Percentiles rank a stretch among this genome's conserved stretches.
These are phyloP conservation scores for Ispidina picta DNA, from an alignment of 2,797 vertebrate species.

Conservation along the genomic window DNA sequence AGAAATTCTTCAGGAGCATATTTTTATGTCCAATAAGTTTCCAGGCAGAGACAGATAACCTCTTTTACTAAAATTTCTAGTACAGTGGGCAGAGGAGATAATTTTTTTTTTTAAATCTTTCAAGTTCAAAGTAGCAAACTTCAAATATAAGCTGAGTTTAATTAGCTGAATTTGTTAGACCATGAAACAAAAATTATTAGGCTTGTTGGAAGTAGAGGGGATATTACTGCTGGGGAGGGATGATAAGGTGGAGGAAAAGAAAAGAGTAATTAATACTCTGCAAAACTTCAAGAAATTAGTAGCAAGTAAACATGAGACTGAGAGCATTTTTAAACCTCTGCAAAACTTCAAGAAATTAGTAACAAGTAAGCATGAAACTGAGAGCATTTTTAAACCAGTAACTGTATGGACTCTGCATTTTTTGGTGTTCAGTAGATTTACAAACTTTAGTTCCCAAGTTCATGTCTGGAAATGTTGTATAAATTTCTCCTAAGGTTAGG, in stretches of 20 bases:
- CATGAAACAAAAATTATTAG: background rate
- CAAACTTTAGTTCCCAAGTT: background rate
- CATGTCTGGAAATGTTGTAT: background rate
- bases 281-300: background rate
- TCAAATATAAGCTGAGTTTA: background rate
- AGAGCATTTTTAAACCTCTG: background rate
- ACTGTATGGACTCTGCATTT: background rate
- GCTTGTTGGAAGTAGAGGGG: background rate
- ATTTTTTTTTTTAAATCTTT: background rate
- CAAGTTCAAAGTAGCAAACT: background rate
- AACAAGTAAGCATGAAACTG: background rate
- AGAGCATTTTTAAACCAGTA: background rate
- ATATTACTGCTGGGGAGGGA: background rate
- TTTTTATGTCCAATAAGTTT: background rate
- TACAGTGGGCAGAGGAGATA: background rate
- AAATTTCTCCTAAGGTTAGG: background rate
- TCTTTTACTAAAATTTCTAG: background rate
- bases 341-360: background rate
- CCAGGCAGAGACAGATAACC: background rate
- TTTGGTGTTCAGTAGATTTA: background rate
- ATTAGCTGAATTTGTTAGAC: background rate
- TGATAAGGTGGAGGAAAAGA: background rate
- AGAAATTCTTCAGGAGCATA: background rate
- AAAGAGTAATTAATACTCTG: background rate
- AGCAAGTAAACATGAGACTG: background rate